Conservation (phyloP, 2,888 invertebrate genomes). For the Pseudococcus longispinus region DNA sequence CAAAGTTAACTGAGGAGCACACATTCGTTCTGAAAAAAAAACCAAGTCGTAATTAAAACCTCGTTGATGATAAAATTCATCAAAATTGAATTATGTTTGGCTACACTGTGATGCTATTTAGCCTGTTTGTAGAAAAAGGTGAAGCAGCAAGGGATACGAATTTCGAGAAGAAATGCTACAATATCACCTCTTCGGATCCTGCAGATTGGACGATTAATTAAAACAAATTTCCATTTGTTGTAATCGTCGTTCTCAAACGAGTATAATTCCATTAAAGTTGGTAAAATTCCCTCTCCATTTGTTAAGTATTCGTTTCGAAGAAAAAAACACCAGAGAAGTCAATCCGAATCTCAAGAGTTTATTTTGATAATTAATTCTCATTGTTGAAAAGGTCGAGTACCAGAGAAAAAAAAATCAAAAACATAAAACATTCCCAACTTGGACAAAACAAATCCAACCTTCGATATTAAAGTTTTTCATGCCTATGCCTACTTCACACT, state of each 20-base stretch:
- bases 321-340: background rate
- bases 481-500: background rate
- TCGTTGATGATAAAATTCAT: background rate
- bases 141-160: too few relatives aligned
- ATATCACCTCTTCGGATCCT: too few relatives aligned
- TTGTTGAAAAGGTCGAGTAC: background rate
- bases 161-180: too few relatives aligned
- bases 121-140: too few relatives aligned
- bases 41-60: background rate
- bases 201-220: too few relatives aligned
- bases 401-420: background rate
- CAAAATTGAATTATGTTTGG: background rate
- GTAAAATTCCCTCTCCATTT: background rate
- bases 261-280: too few relatives aligned
- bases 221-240: too few relatives aligned
- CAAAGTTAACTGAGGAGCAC: background rate
- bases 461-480: background rate
- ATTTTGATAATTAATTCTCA: background rate
- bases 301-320: background rate
- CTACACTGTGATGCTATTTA: too few relatives aligned
- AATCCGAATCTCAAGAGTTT: background rate
- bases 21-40: conserved; percentile 4
- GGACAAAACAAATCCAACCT: background rate
- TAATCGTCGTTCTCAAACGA: too few relatives aligned
- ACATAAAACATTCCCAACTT: background rate